A percentile compares a stretch with the other conserved stretches of the same genome.
phyloP scores from a whole-genome alignment of 2,888 invertebrate genomes.

The Drosophila monieri region DNA sequence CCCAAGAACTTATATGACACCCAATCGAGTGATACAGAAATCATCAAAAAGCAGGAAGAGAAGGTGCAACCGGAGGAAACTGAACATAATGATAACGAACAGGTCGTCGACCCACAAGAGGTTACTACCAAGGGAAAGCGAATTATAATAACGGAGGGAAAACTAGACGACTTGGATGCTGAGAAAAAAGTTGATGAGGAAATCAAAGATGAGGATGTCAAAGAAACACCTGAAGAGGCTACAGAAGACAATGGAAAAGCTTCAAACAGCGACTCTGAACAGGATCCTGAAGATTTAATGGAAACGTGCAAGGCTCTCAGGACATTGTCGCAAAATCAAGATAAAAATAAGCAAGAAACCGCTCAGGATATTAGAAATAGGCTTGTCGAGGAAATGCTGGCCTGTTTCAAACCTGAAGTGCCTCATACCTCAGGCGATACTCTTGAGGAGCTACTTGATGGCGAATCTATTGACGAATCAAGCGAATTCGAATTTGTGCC shows the following conservation, averaged over 20 bases:
- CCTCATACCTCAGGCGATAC: neutral
- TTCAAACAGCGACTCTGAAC: constrained; percentile 3
- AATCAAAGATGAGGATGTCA: neutral
- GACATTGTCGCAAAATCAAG: constrained; percentile 12
- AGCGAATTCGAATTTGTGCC: neutral
- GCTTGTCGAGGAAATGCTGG: constrained; percentile 50
- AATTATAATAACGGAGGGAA: neutral
- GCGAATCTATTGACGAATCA: constrained; percentile 5
- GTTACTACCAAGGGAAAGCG: neutral
- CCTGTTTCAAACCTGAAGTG: constrained; percentile 28
- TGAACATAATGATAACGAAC: constrained; percentile 1
- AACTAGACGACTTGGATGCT: neutral
- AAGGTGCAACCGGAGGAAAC: constrained; percentile 9
- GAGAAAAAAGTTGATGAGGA: constrained; percentile 10
- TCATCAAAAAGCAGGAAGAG: neutral
- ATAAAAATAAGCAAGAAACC: neutral
- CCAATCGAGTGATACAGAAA: constrained; percentile 1
- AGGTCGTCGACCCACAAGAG: neutral
- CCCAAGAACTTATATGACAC: constrained; percentile 51
- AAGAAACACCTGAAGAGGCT: neutral
- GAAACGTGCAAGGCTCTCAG: constrained; percentile 34
- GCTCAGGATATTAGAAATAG: constrained; percentile 40
- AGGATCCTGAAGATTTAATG: constrained; percentile 26
- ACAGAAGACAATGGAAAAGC: neutral
- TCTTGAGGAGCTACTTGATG: neutral